Conservation (phyloP, 2,797 vertebrate species). For the Gephyroberyx darwinii region DNA sequence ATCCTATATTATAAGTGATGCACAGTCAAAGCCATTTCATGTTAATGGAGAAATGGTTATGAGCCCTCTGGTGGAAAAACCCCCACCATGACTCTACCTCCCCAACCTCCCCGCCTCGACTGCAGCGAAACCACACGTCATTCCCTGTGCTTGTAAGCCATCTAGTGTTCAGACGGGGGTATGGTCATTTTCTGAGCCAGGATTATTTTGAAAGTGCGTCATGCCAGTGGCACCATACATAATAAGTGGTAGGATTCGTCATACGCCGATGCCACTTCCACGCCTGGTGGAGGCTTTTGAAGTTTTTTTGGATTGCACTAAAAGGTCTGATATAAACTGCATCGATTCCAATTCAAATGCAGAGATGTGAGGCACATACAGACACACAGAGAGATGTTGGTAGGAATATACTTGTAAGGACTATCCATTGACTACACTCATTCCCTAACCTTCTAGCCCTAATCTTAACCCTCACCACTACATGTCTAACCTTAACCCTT, state of each 20-base stretch:
- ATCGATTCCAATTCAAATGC: slow-evolving; percentile 15
- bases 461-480: background rate
- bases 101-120: background rate
- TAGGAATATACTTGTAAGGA: too few species aligned
- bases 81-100: background rate
- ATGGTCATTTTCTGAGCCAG: background rate
- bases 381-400: too few species aligned
- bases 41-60: background rate
- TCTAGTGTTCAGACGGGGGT: slow-evolving; percentile 59
- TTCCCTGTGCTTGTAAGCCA: slow-evolving; percentile 51
- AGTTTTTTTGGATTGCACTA: slow-evolving; percentile 29
- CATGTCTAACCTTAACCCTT: too few species aligned
- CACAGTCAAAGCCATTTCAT: background rate
- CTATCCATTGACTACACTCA: background rate
- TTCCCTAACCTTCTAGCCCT: background rate
- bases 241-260: slow-evolving; percentile 25
- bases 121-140: background rate
- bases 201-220: slow-evolving; percentile 23
- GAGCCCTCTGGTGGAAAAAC: background rate
- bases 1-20: background rate
- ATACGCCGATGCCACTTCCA: slow-evolving; percentile 23
- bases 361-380: background rate
- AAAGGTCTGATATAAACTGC: slow-evolving; percentile 17
- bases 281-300: slow-evolving; percentile 19
- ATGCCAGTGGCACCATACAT: slow-evolving; percentile 26